Evolutionary conservation across 1,140 invertebrate species (phyloP).

Genomic region (Gryon sp.): DNA sequence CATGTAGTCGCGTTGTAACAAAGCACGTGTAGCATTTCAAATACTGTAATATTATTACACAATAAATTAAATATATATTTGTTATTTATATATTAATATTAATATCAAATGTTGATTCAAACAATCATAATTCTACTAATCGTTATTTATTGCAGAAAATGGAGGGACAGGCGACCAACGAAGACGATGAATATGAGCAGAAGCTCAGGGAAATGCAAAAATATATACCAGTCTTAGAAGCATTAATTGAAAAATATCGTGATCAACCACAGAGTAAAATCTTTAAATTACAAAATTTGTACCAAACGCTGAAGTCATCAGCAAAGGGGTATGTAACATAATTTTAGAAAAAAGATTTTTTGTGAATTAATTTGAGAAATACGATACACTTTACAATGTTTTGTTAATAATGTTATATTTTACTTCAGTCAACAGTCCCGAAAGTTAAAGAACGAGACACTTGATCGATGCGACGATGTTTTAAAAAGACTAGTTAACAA

Average conservation of each 20-base stretch:
- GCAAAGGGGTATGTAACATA: constrained; percentile 32
- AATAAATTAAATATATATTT: no score
- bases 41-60: no score
- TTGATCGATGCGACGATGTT: constrained; percentile 84
- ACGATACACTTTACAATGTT: no score
- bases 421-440: constrained; percentile 29
- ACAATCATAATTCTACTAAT: no score
- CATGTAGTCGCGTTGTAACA: no score
- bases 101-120: no score
- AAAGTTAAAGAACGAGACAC: constrained; percentile 84
- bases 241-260: constrained; percentile 79
- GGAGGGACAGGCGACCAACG: constrained; percentile 16
- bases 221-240: constrained; percentile 84
- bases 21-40: no score
- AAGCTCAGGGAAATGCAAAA: constrained; percentile 84
- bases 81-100: no score
- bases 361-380: neutral
- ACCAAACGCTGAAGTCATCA: constrained; percentile 81
- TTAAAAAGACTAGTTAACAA: constrained; percentile 82
- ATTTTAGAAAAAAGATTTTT: neutral
- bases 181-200: constrained; percentile 78
- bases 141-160: constrained; percentile 36
- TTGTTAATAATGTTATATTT: neutral
- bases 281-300: constrained; percentile 82
- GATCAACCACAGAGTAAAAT: constrained; percentile 76